Base-by-base conservation (phyloP, 1,140 invertebrate genomes). In the Pomphorhynchus laevis region DNA sequence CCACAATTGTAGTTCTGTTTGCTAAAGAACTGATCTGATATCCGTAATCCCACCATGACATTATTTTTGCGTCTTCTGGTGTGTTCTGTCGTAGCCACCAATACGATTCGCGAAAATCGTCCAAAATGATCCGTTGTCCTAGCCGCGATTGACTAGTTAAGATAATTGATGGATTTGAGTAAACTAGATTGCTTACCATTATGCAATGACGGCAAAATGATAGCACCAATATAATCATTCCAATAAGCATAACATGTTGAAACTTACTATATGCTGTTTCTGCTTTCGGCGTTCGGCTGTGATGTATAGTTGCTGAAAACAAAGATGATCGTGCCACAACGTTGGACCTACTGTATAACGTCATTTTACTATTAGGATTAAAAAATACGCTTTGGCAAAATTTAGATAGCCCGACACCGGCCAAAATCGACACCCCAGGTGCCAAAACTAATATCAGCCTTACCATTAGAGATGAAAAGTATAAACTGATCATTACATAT, bases 21-120 rank as follows among this genome's bases (percentile, higher is more conserved):
- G 80, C 82, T 80, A 93, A 91, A 11, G 79, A 79, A 17, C 82
- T 89, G 60, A 93, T 91, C 60, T 93, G 84, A 60, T 93, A 93
- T 5, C 84, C 84, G 59, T 93, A 93, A 69, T 93, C 84, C 84
- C 84, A 93, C 84, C 84, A 91, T 2, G 77, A 86, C 84, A 93
- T 93, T 27, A 93, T 69, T 59, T 76, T 74, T 3, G 80, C 70
- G 61, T 86, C 70, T 70, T 58, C 55, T 8, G 76, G 70, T 12
- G 84, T 93, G 53, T 93, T 93, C 68, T 84, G 80, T 53, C 77
- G 68, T 39, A 93, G 62, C 82, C 84, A 89, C 50, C 79, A 84
- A 60, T 91, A 91, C 17, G 80, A 79, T 62, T 93, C 84, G 48
- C 84, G 67, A 57, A 91, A 91, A 61, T 91, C 77, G 58, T 91